Evolutionary conservation across 1,140 invertebrate species (phyloP).

Genomic region (Meloidogyne exigua): DNA sequence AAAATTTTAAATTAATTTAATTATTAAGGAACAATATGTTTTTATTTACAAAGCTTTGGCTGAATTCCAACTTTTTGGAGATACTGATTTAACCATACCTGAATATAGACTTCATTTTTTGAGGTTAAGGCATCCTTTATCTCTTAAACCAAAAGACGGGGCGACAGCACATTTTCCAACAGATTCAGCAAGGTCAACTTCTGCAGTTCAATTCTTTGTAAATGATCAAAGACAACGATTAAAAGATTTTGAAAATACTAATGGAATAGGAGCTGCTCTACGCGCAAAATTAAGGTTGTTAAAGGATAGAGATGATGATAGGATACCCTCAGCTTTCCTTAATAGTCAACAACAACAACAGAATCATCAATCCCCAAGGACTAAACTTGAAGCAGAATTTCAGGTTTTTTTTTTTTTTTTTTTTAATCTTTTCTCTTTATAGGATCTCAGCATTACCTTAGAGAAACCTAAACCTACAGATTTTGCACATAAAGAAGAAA

Average conservation of each 20-base stretch:
- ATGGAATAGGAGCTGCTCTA: constrained; percentile 20
- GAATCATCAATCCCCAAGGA: constrained; percentile 19
- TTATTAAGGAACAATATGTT: constrained; percentile 85
- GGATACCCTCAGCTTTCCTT: background rate
- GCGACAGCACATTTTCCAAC: background rate
- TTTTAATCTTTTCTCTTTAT: background rate
- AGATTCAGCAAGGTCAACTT: constrained; percentile 16
- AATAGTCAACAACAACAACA: constrained; percentile 7
- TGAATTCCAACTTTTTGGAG: constrained; percentile 87
- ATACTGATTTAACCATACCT: constrained; percentile 79
- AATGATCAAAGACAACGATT: background rate
- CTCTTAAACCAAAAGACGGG: background rate
- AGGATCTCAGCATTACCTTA: constrained; percentile 35
- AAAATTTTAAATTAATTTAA: no score
- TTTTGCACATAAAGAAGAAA: constrained; percentile 57
- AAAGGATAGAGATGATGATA: constrained; percentile 4
- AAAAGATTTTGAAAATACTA: background rate
- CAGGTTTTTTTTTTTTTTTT: constrained; percentile 22
- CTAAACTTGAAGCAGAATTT: constrained; percentile 43
- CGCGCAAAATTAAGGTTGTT: constrained; percentile 8
- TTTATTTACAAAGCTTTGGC: constrained; percentile 91
- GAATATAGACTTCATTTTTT: constrained; percentile 70
- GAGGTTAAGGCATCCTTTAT: constrained; percentile 68
- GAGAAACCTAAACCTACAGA: constrained; percentile 40
- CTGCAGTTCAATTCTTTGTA: background rate